These are phyloP conservation scores for Parotocinclus haroldoi DNA, from an alignment of 2,797 vertebrate genomes.

Conservation along the genomic window DNA sequence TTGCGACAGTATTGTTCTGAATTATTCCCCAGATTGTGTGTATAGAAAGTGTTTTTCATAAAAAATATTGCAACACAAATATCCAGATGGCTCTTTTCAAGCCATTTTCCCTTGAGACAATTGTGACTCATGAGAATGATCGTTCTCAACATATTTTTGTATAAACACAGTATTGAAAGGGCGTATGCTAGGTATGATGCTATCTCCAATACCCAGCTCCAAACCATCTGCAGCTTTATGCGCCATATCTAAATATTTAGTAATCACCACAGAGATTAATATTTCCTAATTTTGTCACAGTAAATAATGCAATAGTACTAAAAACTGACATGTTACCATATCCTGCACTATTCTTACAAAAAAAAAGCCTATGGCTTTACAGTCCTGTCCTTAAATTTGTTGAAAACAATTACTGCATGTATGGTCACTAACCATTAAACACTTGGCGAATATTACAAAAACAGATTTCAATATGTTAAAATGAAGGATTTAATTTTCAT, in stretches of 20 bases:
- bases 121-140: conserved; percentile 3
- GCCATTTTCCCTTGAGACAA: background rate
- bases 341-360: background rate
- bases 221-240: conserved; percentile 8
- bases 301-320: background rate
- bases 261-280: conserved; percentile 20
- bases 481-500: background rate
- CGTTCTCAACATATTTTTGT: background rate
- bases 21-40: conserved; percentile 32
- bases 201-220: conserved; percentile 2
- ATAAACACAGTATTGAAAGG: conserved; percentile 3
- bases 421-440: background rate
- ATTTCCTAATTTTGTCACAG: conserved; percentile 22
- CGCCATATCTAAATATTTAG: conserved; percentile 43
- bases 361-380: conserved; percentile 3
- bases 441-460: background rate
- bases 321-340: conserved; percentile 1
- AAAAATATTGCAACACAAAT: background rate
- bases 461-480: background rate
- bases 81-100: conserved; percentile 16
- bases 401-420: conserved; percentile 7
- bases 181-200: background rate
- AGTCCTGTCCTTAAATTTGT: too few species aligned
- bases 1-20: conserved; percentile 22
- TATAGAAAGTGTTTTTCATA: background rate